Evolutionary conservation across 1,140 invertebrate genomes (phyloP), one percentile per base, ranked within the genome.

Genomic region (Macrobrachium rosenbergii): DNA sequence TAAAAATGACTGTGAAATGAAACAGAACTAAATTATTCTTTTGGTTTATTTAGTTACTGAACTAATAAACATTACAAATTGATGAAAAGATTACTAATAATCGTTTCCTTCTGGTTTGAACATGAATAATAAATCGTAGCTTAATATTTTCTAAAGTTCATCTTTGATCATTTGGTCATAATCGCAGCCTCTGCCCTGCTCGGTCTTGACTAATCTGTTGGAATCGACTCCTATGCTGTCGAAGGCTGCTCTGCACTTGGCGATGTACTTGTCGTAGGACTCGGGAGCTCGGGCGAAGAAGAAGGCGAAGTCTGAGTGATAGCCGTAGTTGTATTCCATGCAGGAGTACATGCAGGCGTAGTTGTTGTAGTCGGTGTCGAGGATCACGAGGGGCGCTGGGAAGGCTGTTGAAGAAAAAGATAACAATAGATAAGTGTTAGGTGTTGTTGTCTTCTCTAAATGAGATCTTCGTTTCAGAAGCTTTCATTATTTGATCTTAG

Each of bases 311-410:
- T 80, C 78, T 2, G 78, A 80, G 23, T 80, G 43, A 64, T 80
- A 63, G 8, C 60, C 78, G 17, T 59, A 80, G 60, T 80, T 80
- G 78, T 80, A 80, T 12, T 28, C 23, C 43, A 23, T 19, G 78
- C 78, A 80, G 78, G 78, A 80, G 78, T 80, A 80, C 8, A 80
- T 28, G 78, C 78, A 80, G 62, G 78, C 58, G 60, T 62, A 80
- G 78, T 80, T 80, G 23, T 7, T 43, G 78, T 80, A 64, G 78
- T 80, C 75, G 7, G 75, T 77, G 6, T 77, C 75, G 14, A 77
- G 75, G 75, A 77, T 77, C 10, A 77, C 75, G 6, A 21, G 59
- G 2, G 75, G 75, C 7, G 75, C 75, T 19, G 75, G 45, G 19
- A 19, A 77, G 43, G 45, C 75, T 77, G 75, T 45, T 14, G 75